These are phyloP conservation scores for Cossypha dichroa DNA, from an alignment of 2,797 vertebrate genomes.

Conservation along the genomic window DNA sequence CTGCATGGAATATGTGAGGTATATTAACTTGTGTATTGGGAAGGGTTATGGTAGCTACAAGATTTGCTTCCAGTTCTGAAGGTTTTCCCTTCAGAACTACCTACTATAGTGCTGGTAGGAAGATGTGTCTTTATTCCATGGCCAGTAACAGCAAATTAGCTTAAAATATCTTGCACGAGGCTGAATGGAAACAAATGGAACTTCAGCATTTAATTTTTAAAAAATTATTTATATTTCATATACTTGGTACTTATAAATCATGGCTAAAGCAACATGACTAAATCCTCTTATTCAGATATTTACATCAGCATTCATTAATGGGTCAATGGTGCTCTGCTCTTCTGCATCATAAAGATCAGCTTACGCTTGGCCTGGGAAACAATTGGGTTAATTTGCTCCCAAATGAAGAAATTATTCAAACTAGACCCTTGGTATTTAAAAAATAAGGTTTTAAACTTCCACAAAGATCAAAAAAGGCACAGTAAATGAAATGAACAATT, in stretches of 20 bases:
- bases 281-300: background rate
- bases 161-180: background rate
- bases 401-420: background rate
- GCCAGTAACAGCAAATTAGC: background rate
- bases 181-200: background rate
- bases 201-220: background rate
- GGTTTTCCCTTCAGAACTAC: too few species aligned
- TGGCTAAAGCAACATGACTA: background rate
- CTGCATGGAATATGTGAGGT: background rate
- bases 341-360: background rate
- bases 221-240: background rate
- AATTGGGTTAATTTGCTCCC: background rate
- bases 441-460: background rate
- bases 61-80: background rate
- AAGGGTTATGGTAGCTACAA: background rate
- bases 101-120: background rate
- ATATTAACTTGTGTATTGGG: background rate
- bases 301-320: background rate
- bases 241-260: background rate
- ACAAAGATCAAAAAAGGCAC: background rate
- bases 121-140: background rate
- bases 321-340: background rate
- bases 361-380: background rate
- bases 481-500: background rate
- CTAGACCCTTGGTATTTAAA: background rate